Evolutionary conservation across 2,888 invertebrate species (phyloP).

Genomic region (Eristalis pertinax): DNA sequence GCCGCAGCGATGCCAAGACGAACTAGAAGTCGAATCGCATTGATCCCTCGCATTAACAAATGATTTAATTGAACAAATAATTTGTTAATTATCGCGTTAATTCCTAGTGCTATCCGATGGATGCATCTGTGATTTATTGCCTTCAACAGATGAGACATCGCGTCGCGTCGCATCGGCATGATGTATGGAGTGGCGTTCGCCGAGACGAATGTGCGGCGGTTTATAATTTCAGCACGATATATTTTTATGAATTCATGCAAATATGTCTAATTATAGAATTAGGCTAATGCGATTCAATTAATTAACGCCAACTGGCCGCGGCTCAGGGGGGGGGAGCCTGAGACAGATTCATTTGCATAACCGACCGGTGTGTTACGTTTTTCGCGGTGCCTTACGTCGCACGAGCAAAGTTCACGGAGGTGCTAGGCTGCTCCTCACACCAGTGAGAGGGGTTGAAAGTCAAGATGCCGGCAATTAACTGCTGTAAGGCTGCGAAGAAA

Average conservation of each 20-base stretch:
- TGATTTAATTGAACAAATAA: conserved; percentile 46
- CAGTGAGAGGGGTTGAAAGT: not conserved
- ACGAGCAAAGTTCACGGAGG: conserved; percentile 18
- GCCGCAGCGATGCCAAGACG: conserved; percentile 26
- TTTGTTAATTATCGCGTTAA: conserved; percentile 35
- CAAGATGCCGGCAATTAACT: not conserved
- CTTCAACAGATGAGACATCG: not conserved
- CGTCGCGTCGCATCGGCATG: not conserved
- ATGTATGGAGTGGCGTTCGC: not conserved
- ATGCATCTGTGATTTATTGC: conserved; percentile 33
- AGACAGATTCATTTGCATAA: conserved; percentile 38
- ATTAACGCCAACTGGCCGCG: not conserved
- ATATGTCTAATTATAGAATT: conserved; percentile 34
- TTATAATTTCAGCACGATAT: conserved; percentile 19
- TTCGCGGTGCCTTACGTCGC: conserved; percentile 4
- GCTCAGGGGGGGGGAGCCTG: not conserved
- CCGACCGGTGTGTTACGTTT: conserved; percentile 16
- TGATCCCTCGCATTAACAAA: conserved; percentile 48
- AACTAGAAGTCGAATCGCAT: conserved; percentile 27
- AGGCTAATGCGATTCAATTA: conserved; percentile 35
- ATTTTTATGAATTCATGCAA: conserved; percentile 8
- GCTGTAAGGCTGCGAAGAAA: not conserved
- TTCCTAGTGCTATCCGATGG: conserved; percentile 2
- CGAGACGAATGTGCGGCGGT: not conserved
- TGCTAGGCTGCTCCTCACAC: not conserved